A percentile compares a stretch with the other conserved stretches of the same genome.
Conservation (phyloP, 2,888 invertebrate genomes). For the Campaea margaritaria region DNA sequence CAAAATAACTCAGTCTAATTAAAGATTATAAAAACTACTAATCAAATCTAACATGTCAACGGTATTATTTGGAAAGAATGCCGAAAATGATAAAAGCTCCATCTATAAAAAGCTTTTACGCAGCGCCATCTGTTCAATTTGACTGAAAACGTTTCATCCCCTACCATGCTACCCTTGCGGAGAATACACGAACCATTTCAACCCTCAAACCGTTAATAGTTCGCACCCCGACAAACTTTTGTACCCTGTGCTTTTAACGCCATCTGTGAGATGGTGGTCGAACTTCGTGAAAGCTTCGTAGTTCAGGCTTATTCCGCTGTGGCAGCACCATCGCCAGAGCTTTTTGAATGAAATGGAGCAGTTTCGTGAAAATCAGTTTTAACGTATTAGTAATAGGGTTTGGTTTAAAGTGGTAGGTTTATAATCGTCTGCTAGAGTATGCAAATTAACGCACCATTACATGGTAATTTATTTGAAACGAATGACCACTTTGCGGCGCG, state of each 20-base stretch:
- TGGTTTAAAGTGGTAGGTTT: conserved; percentile 53
- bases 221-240: conserved; percentile 47
- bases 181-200: conserved; percentile 31
- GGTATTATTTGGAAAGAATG: background rate
- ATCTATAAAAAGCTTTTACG: background rate
- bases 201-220: background rate
- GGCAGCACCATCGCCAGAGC: conserved; percentile 64
- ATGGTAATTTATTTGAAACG: conserved; percentile 85
- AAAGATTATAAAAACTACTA: too few relatives aligned
- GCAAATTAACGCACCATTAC: conserved; percentile 84
- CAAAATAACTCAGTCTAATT: too few relatives aligned
- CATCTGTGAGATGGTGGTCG: conserved; percentile 73
- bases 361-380: conserved; percentile 52
- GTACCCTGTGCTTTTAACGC: conserved; percentile 57
- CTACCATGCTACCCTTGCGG: conserved; percentile 46
- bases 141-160: conserved; percentile 55
- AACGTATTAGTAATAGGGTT: conserved; percentile 52
- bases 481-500: conserved; percentile 84
- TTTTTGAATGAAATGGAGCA: conserved; percentile 76
- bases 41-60: too few relatives aligned
- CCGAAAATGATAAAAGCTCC: conserved; percentile 21
- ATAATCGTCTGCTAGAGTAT: conserved; percentile 70
- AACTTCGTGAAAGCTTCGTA: conserved; percentile 69
- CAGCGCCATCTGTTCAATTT: conserved; percentile 39
- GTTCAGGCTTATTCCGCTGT: conserved; percentile 65